Conservation (phyloP, 2,888 invertebrate species). For the Sinohyriopsis cumingii region DNA sequence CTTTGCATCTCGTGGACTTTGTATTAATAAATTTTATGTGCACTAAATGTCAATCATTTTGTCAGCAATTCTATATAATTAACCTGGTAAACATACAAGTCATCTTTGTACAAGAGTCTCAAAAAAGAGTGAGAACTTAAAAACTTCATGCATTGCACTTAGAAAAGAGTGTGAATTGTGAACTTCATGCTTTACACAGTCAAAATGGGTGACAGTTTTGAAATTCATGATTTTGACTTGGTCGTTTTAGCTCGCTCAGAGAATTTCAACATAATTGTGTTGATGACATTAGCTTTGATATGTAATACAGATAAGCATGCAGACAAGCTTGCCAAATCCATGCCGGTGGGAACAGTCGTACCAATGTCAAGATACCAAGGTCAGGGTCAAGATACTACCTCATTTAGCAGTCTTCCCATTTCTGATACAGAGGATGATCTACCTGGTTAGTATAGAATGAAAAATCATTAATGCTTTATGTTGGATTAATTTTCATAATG, state of each 20-base stretch:
- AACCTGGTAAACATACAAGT: neutral
- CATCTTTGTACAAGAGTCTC: neutral
- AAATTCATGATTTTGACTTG: too few relatives aligned
- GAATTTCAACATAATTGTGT: neutral
- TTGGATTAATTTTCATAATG: too few relatives aligned
- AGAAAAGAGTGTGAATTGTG: too few relatives aligned
- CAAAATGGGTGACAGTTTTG: too few relatives aligned
- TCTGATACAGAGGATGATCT: conserved; percentile 66
- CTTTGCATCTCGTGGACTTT: too few relatives aligned
- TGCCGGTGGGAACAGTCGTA: conserved; percentile 45
- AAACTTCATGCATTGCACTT: too few relatives aligned
- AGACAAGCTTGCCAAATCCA: conserved; percentile 54
- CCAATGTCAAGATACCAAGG: conserved; percentile 28
- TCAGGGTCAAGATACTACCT: conserved; percentile 46
- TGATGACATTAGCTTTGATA: neutral
- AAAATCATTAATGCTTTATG: too few relatives aligned
- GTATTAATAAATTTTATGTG: too few relatives aligned
- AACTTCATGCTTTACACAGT: too few relatives aligned
- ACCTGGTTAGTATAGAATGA: conserved; percentile 48
- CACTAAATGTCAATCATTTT: too few relatives aligned
- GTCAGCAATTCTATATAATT: too few relatives aligned
- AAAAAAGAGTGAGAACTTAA: too few relatives aligned
- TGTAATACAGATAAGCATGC: conserved; percentile 50
- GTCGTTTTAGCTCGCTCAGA: neutral
- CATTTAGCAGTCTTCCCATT: conserved; percentile 60